Evolutionary conservation across 2,888 invertebrate species (phyloP).

Genomic region (Heteropelma amictum): DNA sequence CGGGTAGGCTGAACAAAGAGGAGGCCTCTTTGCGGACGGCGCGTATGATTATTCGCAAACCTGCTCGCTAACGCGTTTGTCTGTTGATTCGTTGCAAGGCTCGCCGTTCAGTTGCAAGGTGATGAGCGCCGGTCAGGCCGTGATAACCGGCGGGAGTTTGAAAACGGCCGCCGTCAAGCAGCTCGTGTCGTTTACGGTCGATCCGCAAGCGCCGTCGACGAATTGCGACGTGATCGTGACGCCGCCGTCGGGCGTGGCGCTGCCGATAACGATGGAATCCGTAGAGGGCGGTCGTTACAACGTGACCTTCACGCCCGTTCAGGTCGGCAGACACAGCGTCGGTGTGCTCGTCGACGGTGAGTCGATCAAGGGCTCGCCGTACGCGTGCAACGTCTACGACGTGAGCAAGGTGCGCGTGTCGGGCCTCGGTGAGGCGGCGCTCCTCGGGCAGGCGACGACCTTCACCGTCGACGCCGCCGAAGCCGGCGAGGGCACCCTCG

Average conservation of each 20-base stretch:
- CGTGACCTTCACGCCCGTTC: constrained; percentile 89
- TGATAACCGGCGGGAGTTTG: constrained; percentile 83
- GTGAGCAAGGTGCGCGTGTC: constrained; percentile 83
- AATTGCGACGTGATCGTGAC: constrained; percentile 82
- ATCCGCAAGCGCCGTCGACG: constrained; percentile 77
- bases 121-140: constrained; percentile 83
- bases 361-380: constrained; percentile 93
- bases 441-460: constrained; percentile 90
- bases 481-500: constrained; percentile 95
- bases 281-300: constrained; percentile 84
- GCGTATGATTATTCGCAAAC: background rate
- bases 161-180: constrained; percentile 85
- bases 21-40: background rate
- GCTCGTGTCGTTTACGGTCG: constrained; percentile 82
- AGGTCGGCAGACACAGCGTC: constrained; percentile 92
- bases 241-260: constrained; percentile 90
- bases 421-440: constrained; percentile 73
- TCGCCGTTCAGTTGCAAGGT: constrained; percentile 97
- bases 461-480: constrained; percentile 97
- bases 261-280: constrained; percentile 85
- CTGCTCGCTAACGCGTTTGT: background rate
- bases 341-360: constrained; percentile 90
- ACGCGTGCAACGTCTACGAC: constrained; percentile 96
- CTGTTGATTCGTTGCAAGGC: constrained; percentile 79
- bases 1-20: constrained; percentile 78